phyloP scores from a whole-genome alignment of 1,140 invertebrate genomes.

The Cyclargus thomasi region DNA sequence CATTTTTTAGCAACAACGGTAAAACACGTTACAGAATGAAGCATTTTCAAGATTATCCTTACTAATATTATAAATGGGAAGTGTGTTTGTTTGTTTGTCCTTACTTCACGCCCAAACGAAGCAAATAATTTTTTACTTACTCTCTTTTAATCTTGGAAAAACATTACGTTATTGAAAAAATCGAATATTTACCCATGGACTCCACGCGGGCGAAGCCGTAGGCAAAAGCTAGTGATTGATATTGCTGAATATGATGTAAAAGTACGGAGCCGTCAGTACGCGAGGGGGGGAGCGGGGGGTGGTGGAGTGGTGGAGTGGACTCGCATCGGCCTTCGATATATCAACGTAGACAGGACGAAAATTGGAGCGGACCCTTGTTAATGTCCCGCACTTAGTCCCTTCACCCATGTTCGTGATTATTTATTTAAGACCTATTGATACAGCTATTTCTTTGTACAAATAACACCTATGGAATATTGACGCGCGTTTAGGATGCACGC shows the following conservation, averaged over 20 bases:
- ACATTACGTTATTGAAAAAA: too few species aligned
- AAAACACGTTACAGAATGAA: too few species aligned
- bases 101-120: too few species aligned
- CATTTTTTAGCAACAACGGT: too few species aligned
- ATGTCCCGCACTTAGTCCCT: conserved; percentile 66
- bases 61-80: too few species aligned
- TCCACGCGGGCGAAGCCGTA: too few species aligned
- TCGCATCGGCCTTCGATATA: conserved; percentile 64
- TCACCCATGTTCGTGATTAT: conserved; percentile 60
- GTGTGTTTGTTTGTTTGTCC: too few species aligned
- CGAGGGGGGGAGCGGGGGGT: not conserved
- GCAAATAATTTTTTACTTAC: too few species aligned
- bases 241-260: not conserved
- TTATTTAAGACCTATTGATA: conserved; percentile 71
- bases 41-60: too few species aligned
- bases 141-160: too few species aligned
- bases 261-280: not conserved
- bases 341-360: conserved; percentile 71
- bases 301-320: conserved; percentile 44
- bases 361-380: conserved; percentile 73
- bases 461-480: conserved; percentile 10
- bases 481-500: not conserved
- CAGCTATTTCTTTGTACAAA: conserved; percentile 31
- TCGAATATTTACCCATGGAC: too few species aligned
- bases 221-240: too few species aligned